Evolutionary conservation across 2,888 invertebrate species (phyloP), one percentile per base, ranked within the genome.

Genomic region (Patella depressa): DNA sequence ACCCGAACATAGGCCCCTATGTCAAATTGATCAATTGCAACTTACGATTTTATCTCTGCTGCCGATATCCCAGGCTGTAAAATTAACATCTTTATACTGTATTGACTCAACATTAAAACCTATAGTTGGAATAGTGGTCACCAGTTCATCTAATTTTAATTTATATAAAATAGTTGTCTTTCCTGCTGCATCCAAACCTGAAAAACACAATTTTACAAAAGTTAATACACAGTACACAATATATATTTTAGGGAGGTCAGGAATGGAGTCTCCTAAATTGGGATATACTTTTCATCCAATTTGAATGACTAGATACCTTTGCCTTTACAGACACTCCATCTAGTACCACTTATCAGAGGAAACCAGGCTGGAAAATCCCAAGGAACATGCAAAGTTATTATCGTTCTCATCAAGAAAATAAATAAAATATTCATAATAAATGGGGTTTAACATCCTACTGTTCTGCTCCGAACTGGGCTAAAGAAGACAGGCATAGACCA

Each of bases 31-130:
- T 7, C 45, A 45, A 45, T 45, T 45, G 45, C 45, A 45, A 83
- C 86, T 79, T 76, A 89, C 89, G 80, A 88, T 86, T 84, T 88
- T 89, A 71, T 88, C 89, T 54, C 88, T 77, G 72, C 87, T 87
- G 19, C 89, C 89, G 19, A 89, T 87, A 72, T 89, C 89, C 89
- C 89, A 89, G 14, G 88, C 88, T 45, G 88, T 88, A 73, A 89
- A 84, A 55, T 84, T 85, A 65, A 88, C 81, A 73, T 89, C 87
- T 75, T 86, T 85, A 80, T 88, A 87, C 74, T 86, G 86, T 53
- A 89, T 85, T 53, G 84, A 86, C 74, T 89, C 89, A 19, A 89
- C 89, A 76, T 89, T 89, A 72, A 89, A 89, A 72, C 89, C 89
- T 88, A 87, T 88, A 19, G 87, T 87, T 71, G 88, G 86, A 71